Percentiles rank a stretch among this genome's conserved stretches.
These are phyloP conservation scores for Calephelis perditalis DNA, from an alignment of 2,888 invertebrate species.

Conservation along the genomic window DNA sequence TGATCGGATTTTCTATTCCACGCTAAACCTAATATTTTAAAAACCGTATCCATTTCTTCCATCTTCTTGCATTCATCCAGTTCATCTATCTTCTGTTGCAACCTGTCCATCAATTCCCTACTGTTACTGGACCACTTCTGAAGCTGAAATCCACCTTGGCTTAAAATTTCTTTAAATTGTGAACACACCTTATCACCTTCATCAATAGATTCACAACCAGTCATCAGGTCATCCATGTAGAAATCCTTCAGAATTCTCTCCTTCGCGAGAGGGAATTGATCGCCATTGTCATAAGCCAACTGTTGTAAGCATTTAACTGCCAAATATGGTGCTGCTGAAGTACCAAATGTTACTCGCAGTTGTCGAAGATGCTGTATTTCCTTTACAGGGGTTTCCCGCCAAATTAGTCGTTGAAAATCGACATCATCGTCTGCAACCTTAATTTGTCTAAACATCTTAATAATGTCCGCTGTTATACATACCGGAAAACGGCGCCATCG, in stretches of 20 bases:
- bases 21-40: slow-evolving; percentile 34
- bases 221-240: slow-evolving; percentile 34
- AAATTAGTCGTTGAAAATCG: slow-evolving; percentile 31
- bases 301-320: slow-evolving; percentile 35
- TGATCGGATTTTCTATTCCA: slow-evolving; percentile 33
- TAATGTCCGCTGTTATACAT: slow-evolving; percentile 33
- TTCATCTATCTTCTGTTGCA: slow-evolving; percentile 11
- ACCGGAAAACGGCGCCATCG: slow-evolving; percentile 32
- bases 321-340: slow-evolving; percentile 34
- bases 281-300: slow-evolving; percentile 31
- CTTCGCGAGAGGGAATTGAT: slow-evolving; percentile 30
- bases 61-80: slow-evolving; percentile 15
- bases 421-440: slow-evolving; percentile 29
- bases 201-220: slow-evolving; percentile 30
- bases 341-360: slow-evolving; percentile 35
- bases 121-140: slow-evolving; percentile 36
- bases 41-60: slow-evolving; percentile 26
- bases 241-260: slow-evolving; percentile 26
- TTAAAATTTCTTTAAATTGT: slow-evolving; percentile 33
- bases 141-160: slow-evolving; percentile 36
- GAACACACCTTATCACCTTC: slow-evolving; percentile 27
- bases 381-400: slow-evolving; percentile 23
- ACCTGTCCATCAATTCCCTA: slow-evolving; percentile 19
- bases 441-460: slow-evolving; percentile 40
- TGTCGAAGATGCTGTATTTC: slow-evolving; percentile 29